Evolutionary conservation across 2,113 vertebrate species (phyloP).

Genomic region (Hoplias malabaricus): DNA sequence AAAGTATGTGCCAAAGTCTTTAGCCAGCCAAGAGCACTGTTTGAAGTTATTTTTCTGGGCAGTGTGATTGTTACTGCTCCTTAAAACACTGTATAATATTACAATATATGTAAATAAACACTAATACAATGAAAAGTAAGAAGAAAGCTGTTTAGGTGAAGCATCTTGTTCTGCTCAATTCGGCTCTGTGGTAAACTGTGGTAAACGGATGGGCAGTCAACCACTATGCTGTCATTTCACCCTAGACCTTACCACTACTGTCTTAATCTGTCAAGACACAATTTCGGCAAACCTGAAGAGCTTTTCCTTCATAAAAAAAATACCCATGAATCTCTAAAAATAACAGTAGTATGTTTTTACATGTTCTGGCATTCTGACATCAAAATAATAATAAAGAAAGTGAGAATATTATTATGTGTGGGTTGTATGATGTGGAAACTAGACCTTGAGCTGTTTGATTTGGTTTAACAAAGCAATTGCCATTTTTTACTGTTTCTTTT

Average conservation of each 20-base stretch:
- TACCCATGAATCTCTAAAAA: too few relatives aligned
- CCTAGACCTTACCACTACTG: not conserved
- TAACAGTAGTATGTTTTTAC: not conserved
- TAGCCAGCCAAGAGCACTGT: not conserved
- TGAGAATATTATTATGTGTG: not conserved
- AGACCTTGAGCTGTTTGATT: conserved; percentile 16
- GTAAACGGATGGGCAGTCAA: not conserved
- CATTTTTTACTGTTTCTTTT: conserved; percentile 37
- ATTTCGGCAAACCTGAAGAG: not conserved
- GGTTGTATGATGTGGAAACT: not conserved
- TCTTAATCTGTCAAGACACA: not conserved
- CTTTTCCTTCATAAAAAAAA: not conserved
- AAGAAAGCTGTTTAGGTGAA: not conserved
- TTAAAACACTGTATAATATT: not conserved
- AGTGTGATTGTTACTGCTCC: not conserved
- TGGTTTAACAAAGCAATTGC: conserved; percentile 18
- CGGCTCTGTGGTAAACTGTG: not conserved
- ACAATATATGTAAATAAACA: not conserved
- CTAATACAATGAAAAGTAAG: not conserved
- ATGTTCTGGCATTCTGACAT: not conserved
- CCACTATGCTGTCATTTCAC: not conserved
- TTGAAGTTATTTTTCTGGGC: not conserved
- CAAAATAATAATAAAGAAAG: not conserved
- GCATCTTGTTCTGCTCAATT: not conserved
- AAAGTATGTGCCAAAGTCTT: not conserved